Conservation (phyloP, 2,113 vertebrate species). For the Scolopax mira region DNA sequence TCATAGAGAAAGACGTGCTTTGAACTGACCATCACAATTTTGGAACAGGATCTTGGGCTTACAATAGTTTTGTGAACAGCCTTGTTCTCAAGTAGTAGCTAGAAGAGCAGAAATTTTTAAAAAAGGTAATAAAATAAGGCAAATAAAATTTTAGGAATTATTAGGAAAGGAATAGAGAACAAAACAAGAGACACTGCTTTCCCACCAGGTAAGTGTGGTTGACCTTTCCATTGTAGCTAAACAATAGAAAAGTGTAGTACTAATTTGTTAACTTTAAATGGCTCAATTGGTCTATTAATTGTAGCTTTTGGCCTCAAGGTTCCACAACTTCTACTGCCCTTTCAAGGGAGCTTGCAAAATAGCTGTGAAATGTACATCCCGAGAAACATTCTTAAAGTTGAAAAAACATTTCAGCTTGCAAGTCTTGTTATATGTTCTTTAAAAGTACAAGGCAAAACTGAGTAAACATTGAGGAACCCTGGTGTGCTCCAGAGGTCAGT, state of each 20-base stretch:
- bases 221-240: neutral
- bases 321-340: neutral
- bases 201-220: neutral
- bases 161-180: neutral
- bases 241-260: neutral
- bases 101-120: neutral
- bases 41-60: neutral
- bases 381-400: neutral
- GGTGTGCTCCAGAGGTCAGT: neutral
- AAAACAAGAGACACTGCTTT: neutral
- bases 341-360: neutral
- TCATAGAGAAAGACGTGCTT: neutral
- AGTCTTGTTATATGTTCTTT: neutral
- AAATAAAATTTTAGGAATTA: neutral
- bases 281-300: neutral
- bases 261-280: neutral
- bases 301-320: neutral
- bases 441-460: neutral
- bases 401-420: neutral
- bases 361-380: neutral
- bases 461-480: neutral
- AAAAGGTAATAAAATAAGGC: neutral
- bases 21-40: neutral
- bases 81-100: neutral
- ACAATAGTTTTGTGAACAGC: neutral